Evolutionary conservation across 2,113 vertebrate species (phyloP).

Genomic region (Phasianus colchicus): DNA sequence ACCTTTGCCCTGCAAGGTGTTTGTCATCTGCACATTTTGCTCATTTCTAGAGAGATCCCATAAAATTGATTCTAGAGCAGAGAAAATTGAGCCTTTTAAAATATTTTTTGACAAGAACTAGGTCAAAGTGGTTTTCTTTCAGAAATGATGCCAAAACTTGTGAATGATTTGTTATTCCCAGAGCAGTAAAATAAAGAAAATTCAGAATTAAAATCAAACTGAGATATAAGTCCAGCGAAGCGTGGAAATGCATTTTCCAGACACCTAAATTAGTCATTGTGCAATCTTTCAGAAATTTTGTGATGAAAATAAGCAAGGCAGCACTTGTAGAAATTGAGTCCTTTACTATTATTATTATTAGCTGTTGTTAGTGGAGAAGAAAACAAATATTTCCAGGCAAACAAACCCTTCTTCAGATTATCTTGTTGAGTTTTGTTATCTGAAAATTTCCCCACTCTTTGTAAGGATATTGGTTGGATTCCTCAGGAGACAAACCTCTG

Average conservation of each 20-base stretch:
- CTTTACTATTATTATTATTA: background rate
- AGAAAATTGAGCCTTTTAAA: background rate
- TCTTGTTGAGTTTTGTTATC: background rate
- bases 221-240: background rate
- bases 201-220: background rate
- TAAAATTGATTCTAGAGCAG: background rate
- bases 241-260: background rate
- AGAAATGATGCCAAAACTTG: background rate
- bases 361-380: background rate
- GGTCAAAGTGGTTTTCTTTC: background rate
- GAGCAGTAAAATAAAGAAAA: background rate
- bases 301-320: background rate
- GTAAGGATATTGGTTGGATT: background rate
- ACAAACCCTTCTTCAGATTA: background rate
- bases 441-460: background rate
- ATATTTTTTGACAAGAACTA: background rate
- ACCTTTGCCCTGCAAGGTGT: background rate
- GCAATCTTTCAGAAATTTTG: background rate
- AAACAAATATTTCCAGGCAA: background rate
- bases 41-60: rapidly evolving
- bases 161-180: background rate
- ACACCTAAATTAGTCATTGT: background rate
- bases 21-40: background rate
- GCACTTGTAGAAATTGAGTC: background rate
- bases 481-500: background rate